Base-by-base conservation (phyloP, 2,797 vertebrate species). In the Rhodeus uyekii region DNA sequence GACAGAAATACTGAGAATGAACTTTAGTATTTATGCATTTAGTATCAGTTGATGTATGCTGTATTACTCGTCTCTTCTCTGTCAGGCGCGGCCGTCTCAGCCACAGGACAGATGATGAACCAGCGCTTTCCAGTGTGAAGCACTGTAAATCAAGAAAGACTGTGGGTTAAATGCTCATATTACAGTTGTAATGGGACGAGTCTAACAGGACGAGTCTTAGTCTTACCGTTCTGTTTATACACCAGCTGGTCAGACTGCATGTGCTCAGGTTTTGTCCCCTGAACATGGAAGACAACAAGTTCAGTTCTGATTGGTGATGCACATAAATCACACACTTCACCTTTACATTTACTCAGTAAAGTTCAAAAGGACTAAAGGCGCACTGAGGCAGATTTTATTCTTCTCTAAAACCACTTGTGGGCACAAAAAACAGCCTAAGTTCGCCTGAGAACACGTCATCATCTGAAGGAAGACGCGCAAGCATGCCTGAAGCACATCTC, bases 71-170 rank as follows among this genome's bases (percentile, higher is more conserved):
- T 80, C 27, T 88, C 84, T 69, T 96, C 94, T 1, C 94, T 88
- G 32, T 93, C 89, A 1, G 90, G 76, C n/a, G 92, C 60, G 0
- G 95, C 89, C 6, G 95, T 97, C 91, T 99, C 97, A 76, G 95
- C 96, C 90, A 99, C 98, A 1, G 98, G 98, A 89, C 97, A 99
- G 90, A 99, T 96, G 91, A 99, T 99, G 88, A 99, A 99, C 97
- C 97, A 99, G 60, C 98, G 95, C 88, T 98, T 98, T 42, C 98
- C 98, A 22, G 97, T 99, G 90, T 99, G 98, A 55, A 99, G 93
- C 80, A 99, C 98, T 99, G 90, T 88, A 60, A 88, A 83, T 36
- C 1, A 13, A 39, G 19, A 1, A 12, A 48, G 18, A 64, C n/a
- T 14, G 34, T 39, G 46, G 2, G 55, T 76, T 68, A 29, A 36